phyloP scores from a whole-genome alignment of 2,113 vertebrate species.

The Gallinago paraguaiae region DNA sequence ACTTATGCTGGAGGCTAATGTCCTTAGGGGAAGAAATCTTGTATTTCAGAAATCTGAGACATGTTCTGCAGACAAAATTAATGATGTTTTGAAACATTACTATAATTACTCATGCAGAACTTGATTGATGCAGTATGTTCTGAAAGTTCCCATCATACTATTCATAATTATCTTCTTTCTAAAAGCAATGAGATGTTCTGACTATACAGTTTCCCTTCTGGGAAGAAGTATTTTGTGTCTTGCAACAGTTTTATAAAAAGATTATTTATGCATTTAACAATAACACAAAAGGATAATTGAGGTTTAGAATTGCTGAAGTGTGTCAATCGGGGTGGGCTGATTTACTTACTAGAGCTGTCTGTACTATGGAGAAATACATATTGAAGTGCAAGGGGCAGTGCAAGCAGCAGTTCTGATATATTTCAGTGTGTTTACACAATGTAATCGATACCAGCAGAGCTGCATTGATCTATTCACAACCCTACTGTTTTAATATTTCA shows the following conservation, averaged over 20 bases:
- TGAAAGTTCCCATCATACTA: slow-evolving; percentile 28
- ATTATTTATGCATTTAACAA: not conserved
- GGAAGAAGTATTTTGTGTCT: not conserved
- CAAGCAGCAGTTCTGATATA: not conserved
- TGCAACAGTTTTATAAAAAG: not conserved
- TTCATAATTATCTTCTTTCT: slow-evolving; percentile 10
- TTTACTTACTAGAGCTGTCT: not conserved
- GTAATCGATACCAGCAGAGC: not conserved
- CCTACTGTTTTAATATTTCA: not conserved
- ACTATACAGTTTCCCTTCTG: not conserved
- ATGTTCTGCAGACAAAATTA: not conserved
- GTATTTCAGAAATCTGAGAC: slow-evolving; percentile 18
- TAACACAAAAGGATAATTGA: not conserved
- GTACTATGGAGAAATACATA: not conserved
- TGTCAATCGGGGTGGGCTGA: not conserved
- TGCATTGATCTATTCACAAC: not conserved
- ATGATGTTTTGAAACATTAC: not conserved
- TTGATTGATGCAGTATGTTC: slow-evolving; percentile 23
- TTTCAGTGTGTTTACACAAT: not conserved
- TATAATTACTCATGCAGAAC: slow-evolving; percentile 19
- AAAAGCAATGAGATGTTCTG: slow-evolving; percentile 13
- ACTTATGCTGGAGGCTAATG: not conserved
- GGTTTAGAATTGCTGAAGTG: not conserved
- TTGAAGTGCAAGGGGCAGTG: not conserved
- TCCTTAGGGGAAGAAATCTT: not conserved